phyloP scores from a whole-genome alignment of 2,113 vertebrate species.

The Mormyrus iriodes region DNA sequence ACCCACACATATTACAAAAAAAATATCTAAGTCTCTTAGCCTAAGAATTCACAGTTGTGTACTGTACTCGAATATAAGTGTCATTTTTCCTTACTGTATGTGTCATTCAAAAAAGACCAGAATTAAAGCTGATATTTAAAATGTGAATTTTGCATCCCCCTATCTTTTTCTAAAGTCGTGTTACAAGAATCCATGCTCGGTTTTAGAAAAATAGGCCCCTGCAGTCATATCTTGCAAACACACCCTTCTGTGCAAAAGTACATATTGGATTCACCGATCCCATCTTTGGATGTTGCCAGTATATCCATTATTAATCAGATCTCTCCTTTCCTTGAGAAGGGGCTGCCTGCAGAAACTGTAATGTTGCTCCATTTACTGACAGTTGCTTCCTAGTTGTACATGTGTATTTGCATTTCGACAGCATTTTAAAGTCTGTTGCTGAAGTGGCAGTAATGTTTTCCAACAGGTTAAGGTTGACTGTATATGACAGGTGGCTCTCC shows the following conservation, averaged over 20 bases:
- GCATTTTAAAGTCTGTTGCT: background rate
- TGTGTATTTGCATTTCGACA: background rate
- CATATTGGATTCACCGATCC: background rate
- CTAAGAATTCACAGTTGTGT: constrained; percentile 15
- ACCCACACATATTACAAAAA: constrained; percentile 28
- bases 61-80: constrained; percentile 15
- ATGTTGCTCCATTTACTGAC: background rate
- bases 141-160: background rate
- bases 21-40: constrained; percentile 11
- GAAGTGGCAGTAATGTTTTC: background rate
- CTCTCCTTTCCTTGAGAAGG: background rate
- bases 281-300: background rate
- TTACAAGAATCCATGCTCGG: background rate
- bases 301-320: background rate
- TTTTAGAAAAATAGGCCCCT: background rate
- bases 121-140: constrained; percentile 27
- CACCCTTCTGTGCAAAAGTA: background rate
- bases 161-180: background rate
- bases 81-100: constrained; percentile 22
- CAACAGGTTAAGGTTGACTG: background rate
- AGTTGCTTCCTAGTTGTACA: background rate
- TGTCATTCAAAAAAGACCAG: background rate
- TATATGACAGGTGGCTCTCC: background rate
- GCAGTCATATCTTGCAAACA: background rate
- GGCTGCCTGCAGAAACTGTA: background rate